Percentiles rank a stretch among this genome's conserved stretches.
These are phyloP conservation scores for Tonatia bakeri DNA, from an alignment of 2,113 vertebrate genomes.

Conservation along the genomic window DNA sequence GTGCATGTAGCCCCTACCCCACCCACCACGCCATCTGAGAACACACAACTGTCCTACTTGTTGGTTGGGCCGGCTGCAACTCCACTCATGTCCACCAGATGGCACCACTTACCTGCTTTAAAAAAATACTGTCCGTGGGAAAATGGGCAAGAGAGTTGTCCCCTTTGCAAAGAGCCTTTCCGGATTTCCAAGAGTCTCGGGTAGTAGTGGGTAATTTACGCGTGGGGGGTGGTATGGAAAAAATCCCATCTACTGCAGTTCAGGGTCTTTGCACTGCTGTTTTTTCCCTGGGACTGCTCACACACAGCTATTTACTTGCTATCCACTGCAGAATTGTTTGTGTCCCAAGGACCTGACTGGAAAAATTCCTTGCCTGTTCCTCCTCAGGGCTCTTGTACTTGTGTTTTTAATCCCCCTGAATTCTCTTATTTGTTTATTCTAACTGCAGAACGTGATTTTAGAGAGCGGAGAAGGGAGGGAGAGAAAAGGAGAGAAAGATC, in stretches of 20 bases:
- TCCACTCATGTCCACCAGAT: background rate
- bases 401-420: background rate
- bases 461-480: too few species aligned
- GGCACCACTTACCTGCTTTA: background rate
- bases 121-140: background rate
- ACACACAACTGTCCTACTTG: accelerated
- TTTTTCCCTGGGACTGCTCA: background rate
- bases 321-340: background rate
- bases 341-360: background rate
- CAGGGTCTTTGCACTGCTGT: background rate
- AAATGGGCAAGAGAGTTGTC: background rate
- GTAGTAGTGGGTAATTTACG: background rate
- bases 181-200: background rate
- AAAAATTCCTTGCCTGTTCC: background rate
- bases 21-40: background rate
- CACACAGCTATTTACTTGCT: background rate
- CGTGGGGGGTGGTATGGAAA: background rate
- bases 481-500: too few species aligned
- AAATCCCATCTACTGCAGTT: background rate
- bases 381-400: background rate
- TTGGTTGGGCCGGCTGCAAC: background rate
- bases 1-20: accelerated
- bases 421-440: background rate
- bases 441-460: too few species aligned
- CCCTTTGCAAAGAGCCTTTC: background rate